Base-by-base conservation (phyloP, 2,113 vertebrate genomes). In the Nematolebias whitei region DNA sequence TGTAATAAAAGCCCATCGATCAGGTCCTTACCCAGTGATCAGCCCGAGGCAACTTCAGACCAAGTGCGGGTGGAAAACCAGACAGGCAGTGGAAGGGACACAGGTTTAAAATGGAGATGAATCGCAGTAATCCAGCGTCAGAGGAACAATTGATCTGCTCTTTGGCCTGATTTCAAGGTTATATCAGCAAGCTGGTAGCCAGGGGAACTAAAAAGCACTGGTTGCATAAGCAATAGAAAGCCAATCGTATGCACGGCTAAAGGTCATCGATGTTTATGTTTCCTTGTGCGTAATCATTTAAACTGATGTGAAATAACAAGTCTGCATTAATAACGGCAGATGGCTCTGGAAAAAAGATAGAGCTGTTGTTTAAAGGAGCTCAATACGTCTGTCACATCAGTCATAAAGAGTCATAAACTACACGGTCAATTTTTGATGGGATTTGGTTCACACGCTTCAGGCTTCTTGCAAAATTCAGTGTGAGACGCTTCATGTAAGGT, bases 141-240 rank as follows among this genome's bases (percentile, higher is more conserved):
- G 85, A 82, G 82, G 87, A 90, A 91, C 90, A 91, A 91, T 90
- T 85, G 87, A 91, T 91, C 71, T 67, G 50, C 67, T 82, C 57
- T 85, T 88, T 90, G 90, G 86, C 88, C 81, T 35, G 57, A 65
- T 85, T 85, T 88, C 90, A 90, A 84, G 80, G 80, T 91, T 85
- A 90, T 86, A 87, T 91, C 85, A 91, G 82, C 79, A 80, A 61
- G 54, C 77, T 41, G 50, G 47, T 19, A 63, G 74, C 24, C 76
- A 62, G 62, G 57, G 68, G 50, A 45, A 71, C 40, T 58, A 80
- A 82, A 91, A 84, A 82, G 66, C 72, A 44, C 6, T 6, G 1
- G 76, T 91, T 90, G 82, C 86, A 32, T 91, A 91, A 91, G 67
- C 57, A 62, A 48, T 48, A 70, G 41, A 73, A 35, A 44, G 41